Conservation (phyloP, 2,888 invertebrate genomes). For the Eupithecia tripunctaria region DNA sequence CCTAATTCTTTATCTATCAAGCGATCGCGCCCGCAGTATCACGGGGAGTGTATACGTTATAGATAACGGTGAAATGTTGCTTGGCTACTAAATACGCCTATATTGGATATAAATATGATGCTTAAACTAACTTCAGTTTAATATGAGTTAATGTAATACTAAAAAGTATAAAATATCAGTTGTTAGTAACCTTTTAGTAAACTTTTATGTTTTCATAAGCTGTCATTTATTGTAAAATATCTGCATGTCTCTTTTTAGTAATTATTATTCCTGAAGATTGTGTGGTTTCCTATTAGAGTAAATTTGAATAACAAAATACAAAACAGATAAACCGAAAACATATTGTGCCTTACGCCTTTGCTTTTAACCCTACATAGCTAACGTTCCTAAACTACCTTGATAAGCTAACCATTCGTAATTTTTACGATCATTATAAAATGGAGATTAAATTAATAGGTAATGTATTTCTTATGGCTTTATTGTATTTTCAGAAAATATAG, state of each 20-base stretch:
- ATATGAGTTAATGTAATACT: not conserved
- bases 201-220: not conserved
- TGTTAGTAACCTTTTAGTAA: not conserved
- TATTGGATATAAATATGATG: not conserved
- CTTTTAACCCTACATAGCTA: no score
- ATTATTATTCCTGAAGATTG: not conserved
- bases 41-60: conserved; percentile 88
- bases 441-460: no score
- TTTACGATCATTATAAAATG: no score
- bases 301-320: not conserved
- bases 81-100: conserved; percentile 25
- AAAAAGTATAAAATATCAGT: not conserved
- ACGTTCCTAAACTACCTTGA: no score
- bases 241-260: not conserved
- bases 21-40: conserved; percentile 93
- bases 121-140: not conserved
- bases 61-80: conserved; percentile 77
- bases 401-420: no score
- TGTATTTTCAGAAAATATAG: no score
- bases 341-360: not conserved
- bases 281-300: not conserved
- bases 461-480: no score
- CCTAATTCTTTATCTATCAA: conserved; percentile 95
- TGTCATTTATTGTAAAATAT: not conserved
- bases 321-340: not conserved